phyloP scores from a whole-genome alignment of 2,888 invertebrate species.

The Tryphoninae sp. region DNA sequence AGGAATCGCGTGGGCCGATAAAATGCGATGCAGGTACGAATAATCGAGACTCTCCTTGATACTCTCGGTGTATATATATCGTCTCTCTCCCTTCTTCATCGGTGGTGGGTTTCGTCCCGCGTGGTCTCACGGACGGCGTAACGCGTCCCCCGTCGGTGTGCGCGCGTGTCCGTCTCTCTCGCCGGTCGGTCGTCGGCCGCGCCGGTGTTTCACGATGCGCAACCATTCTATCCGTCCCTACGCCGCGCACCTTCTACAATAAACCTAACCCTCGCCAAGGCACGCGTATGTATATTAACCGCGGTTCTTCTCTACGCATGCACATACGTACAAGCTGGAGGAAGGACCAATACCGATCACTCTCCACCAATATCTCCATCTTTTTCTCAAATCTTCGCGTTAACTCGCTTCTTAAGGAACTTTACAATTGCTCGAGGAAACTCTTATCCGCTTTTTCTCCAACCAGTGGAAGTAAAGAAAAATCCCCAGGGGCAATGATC shows the following conservation, averaged over 20 bases:
- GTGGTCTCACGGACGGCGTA: too few relatives aligned
- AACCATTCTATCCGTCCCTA: constrained; percentile 15
- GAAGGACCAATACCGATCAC: too few relatives aligned
- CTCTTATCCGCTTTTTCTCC: too few relatives aligned
- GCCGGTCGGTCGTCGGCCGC: constrained; percentile 43
- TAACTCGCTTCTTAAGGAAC: too few relatives aligned
- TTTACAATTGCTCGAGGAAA: too few relatives aligned
- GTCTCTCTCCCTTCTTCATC: constrained; percentile 3
- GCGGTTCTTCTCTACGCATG: too few relatives aligned
- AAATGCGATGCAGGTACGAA: constrained; percentile 52
- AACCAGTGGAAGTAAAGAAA: too few relatives aligned
- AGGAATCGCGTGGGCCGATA: constrained; percentile 51
- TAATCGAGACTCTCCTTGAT: constrained; percentile 19
- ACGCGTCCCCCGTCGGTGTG: constrained; percentile 1
- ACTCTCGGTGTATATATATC: background rate
- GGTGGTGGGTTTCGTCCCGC: background rate
- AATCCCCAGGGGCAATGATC: too few relatives aligned
- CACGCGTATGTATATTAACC: background rate
- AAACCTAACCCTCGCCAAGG: background rate
- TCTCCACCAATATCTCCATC: too few relatives aligned
- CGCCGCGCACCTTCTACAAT: constrained; percentile 38
- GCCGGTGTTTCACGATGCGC: constrained; percentile 42
- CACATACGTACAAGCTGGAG: too few relatives aligned
- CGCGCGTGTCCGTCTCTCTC: constrained; percentile 15
- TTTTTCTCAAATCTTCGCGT: too few relatives aligned